Percentiles rank a stretch among this genome's conserved stretches.
Conservation (phyloP, 2,797 vertebrate species). For the Gila robusta region DNA sequence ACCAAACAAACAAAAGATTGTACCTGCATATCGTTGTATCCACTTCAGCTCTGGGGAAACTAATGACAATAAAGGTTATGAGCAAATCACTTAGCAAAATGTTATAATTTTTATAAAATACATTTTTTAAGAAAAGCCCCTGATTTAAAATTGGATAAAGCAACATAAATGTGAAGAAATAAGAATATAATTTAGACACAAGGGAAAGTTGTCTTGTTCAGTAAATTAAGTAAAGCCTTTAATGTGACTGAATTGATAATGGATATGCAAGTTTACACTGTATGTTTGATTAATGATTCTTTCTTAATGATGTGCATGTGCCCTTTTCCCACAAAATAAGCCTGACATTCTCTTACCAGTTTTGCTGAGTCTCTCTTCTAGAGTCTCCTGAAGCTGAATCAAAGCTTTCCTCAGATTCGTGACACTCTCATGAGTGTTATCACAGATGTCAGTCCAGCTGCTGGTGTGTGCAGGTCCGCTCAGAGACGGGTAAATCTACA, state of each 20-base stretch:
- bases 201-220: neutral
- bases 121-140: no score
- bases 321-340: neutral
- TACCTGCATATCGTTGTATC: neutral
- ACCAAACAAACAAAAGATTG: neutral
- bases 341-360: neutral
- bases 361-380: neutral
- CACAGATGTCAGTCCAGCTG: neutral
- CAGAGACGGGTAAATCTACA: neutral
- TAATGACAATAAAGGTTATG: neutral
- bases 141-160: no score
- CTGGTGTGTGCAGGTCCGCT: neutral
- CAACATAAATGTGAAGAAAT: no score
- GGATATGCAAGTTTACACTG: neutral
- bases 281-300: neutral
- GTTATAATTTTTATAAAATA: no score
- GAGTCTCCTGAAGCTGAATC: neutral
- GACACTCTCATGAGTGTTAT: neutral
- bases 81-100: no score
- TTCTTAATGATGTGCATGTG: neutral
- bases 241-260: neutral
- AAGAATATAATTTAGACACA: neutral
- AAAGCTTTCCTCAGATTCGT: fast-evolving
- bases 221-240: neutral
- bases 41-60: neutral